These are phyloP conservation scores for Drosophila sucinea DNA, from an alignment of 1,140 invertebrate species.

Conservation along the genomic window DNA sequence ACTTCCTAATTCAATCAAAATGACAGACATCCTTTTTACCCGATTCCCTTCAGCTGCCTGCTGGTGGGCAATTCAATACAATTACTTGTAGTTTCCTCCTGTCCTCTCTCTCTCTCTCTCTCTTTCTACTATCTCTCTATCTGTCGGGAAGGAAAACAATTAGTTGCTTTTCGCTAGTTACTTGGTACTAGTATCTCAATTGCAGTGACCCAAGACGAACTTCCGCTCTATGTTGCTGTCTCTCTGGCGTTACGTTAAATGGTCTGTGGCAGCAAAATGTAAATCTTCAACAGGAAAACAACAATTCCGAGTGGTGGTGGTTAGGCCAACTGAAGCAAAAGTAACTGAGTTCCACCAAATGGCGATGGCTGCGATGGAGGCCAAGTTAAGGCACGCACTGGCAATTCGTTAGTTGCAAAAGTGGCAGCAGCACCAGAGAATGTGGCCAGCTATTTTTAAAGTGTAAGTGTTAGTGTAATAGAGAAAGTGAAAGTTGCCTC, in stretches of 20 bases:
- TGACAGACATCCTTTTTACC: neutral
- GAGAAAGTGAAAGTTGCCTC: conserved; percentile 74
- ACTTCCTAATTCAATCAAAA: conserved; percentile 7
- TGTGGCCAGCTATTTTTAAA: conserved; percentile 50
- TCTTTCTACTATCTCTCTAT: neutral
- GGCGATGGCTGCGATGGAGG: conserved; percentile 1
- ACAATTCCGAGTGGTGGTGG: conserved; percentile 42
- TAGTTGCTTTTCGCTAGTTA: conserved; percentile 23
- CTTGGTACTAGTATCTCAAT: neutral
- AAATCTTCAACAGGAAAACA: conserved; percentile 20
- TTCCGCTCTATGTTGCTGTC: conserved; percentile 34
- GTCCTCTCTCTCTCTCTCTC: neutral
- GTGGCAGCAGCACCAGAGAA: conserved; percentile 21
- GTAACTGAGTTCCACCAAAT: conserved; percentile 33
- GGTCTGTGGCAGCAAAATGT: conserved; percentile 47
- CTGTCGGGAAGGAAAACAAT: conserved; percentile 30
- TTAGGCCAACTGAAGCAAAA: conserved; percentile 32
- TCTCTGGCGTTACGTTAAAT: conserved; percentile 41
- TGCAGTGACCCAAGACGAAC: conserved; percentile 39
- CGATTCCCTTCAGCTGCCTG: neutral
- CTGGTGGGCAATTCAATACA: neutral
- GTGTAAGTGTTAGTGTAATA: conserved; percentile 34
- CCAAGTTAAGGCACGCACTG: conserved; percentile 42
- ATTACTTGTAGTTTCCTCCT: neutral
- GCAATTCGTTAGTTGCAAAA: conserved; percentile 35